phyloP scores from a whole-genome alignment of 2,113 vertebrate species.

The sheep (Ovis aries) region DNA sequence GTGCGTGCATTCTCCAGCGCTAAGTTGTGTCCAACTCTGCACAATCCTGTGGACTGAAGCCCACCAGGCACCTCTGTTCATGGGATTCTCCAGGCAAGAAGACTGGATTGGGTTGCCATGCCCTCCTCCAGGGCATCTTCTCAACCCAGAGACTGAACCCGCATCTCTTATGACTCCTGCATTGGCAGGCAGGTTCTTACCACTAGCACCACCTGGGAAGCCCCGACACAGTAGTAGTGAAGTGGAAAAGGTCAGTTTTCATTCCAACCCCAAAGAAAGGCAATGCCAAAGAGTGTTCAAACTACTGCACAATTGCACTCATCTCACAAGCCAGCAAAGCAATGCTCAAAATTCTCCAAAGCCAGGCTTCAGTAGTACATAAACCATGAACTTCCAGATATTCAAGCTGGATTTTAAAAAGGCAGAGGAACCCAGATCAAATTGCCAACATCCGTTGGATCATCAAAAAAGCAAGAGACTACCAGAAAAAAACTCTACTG shows the following conservation, averaged over 20 bases:
- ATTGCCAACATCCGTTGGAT: neutral
- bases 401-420: neutral
- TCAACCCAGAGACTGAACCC: neutral
- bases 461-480: neutral
- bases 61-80: neutral
- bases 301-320: neutral
- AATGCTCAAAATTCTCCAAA: neutral
- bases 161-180: neutral
- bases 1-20: rapidly evolving
- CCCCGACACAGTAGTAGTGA: neutral
- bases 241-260: neutral
- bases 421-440: neutral
- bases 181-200: neutral
- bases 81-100: neutral
- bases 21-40: neutral
- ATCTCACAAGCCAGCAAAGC: neutral
- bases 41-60: neutral
- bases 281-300: neutral
- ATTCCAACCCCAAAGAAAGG: neutral
- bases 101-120: neutral
- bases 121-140: neutral
- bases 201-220: neutral
- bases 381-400: neutral
- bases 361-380: neutral
- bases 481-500: neutral